A percentile compares a stretch with the other conserved stretches of the same genome.
These are phyloP conservation scores for Augiades crinisus DNA, from an alignment of 2,888 invertebrate species.

Conservation along the genomic window DNA sequence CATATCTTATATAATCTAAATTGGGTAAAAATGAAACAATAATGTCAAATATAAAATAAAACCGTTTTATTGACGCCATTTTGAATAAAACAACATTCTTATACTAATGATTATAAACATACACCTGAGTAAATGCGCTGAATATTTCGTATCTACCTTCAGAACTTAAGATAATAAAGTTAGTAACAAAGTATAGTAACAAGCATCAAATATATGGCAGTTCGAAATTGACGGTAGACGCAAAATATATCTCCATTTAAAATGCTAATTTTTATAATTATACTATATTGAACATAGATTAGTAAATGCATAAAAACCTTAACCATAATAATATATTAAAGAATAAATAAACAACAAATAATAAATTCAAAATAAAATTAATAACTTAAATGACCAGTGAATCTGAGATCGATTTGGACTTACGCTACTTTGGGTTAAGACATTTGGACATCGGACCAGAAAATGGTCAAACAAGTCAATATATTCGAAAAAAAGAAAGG, in stretches of 20 bases:
- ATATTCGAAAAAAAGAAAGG: too few species aligned
- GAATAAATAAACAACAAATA: constrained; percentile 15
- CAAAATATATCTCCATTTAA: too few species aligned
- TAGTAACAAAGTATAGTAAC: neutral
- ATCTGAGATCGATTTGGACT: neutral
- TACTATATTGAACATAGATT: constrained; percentile 8
- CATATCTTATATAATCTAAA: too few species aligned
- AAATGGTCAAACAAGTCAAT: too few species aligned
- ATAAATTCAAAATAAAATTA: constrained; percentile 1
- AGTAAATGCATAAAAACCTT: constrained; percentile 13
- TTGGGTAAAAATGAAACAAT: constrained; percentile 40
- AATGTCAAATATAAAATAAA: constrained; percentile 63
- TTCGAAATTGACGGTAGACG: neutral
- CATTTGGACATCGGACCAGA: too few species aligned
- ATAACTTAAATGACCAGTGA: neutral
- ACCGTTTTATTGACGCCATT: constrained; percentile 56
- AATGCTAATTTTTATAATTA: constrained; percentile 7
- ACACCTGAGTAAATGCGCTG: constrained; percentile 9
- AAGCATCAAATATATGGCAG: neutral
- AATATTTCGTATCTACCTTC: neutral
- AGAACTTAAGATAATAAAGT: too few species aligned
- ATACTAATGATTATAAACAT: constrained; percentile 35
- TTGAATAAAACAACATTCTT: constrained; percentile 44
- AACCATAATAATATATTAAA: neutral
- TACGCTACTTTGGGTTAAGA: too few species aligned